Base-by-base conservation (phyloP, 2,797 vertebrate genomes). In the Rhinogobio ventralis region DNA sequence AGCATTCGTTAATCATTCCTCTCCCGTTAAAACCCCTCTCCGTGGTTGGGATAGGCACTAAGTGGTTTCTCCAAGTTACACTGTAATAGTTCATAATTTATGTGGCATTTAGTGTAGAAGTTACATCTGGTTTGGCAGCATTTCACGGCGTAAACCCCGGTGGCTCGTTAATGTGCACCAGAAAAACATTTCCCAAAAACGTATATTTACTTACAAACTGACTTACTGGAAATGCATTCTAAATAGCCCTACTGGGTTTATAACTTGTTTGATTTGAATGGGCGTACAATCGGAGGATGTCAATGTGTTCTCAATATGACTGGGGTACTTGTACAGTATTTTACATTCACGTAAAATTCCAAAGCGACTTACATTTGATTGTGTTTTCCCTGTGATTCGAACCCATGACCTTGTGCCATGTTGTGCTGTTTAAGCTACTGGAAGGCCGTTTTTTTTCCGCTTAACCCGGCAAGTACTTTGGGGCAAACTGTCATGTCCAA, bases 81-180 rank as follows among this genome's bases (percentile, higher is more conserved):
- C 49, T 14, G 15, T 79, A 87, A 74, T 74, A 85, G 77, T 88
- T 74, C 87, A 88, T 89, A 85, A 89, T 89, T 89, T 87, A 90
- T 88, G 84, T 84, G 49, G 77, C 82, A 77, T 87, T 87, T 72
- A 64, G 80, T 79, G 68, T 79, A 33, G 19, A 83, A 68, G 64
- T 60, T 82, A 30, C 49, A 73, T 83, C 85, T 82, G 80, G 76
- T 89, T 88, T 74, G 85, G 83, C 85, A 83, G 77, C 53, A 20
- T 87, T 86, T 86, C 73, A 68, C 46, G 2, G 67, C 23, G 69
- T 55, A 69, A 82, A 80, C 81, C 71, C 83, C 42, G 5, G 55
- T 79, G 86, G 36, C 69, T 80, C 7, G 7, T 86, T 87, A 83
- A 85, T 28, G 30, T 60, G 51, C 66, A 30, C 45, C 64, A 76